Evolutionary conservation across 2,888 invertebrate species (phyloP).

Genomic region (Sesamia inferens): DNA sequence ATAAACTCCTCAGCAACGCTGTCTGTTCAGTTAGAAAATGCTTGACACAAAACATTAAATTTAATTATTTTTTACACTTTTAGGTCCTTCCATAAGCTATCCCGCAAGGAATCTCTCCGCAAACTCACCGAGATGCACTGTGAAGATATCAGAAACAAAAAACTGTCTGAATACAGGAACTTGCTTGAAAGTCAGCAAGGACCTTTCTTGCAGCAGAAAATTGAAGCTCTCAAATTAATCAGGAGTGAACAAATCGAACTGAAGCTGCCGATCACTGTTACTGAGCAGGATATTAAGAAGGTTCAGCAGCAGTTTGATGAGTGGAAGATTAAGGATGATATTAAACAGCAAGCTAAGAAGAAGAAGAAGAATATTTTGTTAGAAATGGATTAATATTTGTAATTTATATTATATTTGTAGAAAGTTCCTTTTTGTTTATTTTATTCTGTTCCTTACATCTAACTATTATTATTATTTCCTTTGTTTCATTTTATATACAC

Average conservation of each 20-base stretch:
- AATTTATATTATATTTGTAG: constrained; percentile 47
- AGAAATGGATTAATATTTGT: constrained; percentile 66
- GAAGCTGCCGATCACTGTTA: constrained; percentile 91
- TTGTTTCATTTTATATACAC: too few relatives aligned
- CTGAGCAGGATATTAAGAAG: constrained; percentile 91
- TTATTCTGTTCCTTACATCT: too few relatives aligned
- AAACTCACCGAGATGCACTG: constrained; percentile 93
- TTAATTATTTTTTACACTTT: background rate
- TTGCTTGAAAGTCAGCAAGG: constrained; percentile 93
- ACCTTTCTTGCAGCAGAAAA: constrained; percentile 93
- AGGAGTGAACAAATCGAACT: constrained; percentile 93
- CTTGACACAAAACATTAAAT: too few relatives aligned
- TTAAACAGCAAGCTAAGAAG: constrained; percentile 82
- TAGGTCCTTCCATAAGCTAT: constrained; percentile 89
- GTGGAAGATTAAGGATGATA: constrained; percentile 81
- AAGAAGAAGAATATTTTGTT: constrained; percentile 80
- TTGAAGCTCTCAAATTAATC: constrained; percentile 93
- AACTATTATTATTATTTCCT: too few relatives aligned
- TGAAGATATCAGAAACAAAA: constrained; percentile 91
- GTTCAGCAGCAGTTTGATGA: constrained; percentile 89
- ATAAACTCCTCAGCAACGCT: too few relatives aligned
- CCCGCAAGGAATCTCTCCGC: constrained; percentile 93
- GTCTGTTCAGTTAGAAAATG: too few relatives aligned
- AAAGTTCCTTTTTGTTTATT: constrained; percentile 18
- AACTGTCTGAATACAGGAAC: constrained; percentile 91